Evolutionary conservation across 2,888 invertebrate species (phyloP).

Genomic region (Sthenelais limicola): DNA sequence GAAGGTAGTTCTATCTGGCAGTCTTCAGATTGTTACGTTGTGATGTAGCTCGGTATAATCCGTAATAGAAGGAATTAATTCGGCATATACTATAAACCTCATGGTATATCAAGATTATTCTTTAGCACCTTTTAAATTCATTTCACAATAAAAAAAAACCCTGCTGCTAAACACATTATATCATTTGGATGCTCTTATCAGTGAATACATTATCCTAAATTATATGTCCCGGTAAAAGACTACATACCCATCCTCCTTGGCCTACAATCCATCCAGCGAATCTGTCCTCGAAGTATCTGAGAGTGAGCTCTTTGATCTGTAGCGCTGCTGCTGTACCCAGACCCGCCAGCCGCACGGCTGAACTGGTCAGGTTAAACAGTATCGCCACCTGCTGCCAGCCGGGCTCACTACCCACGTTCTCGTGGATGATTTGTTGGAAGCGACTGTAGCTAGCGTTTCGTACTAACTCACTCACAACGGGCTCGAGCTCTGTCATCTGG

Average conservation of each 20-base stretch:
- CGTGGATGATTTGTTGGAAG: constrained; percentile 62
- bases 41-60: too few relatives aligned
- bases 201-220: not conserved
- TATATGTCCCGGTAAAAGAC: not conserved
- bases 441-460: constrained; percentile 62
- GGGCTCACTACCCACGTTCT: constrained; percentile 59
- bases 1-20: too few relatives aligned
- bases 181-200: too few relatives aligned
- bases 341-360: constrained; percentile 63
- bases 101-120: too few relatives aligned
- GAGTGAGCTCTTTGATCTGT: constrained; percentile 66
- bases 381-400: constrained; percentile 68
- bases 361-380: constrained; percentile 65
- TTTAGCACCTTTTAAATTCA: too few relatives aligned
- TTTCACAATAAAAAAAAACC: too few relatives aligned
- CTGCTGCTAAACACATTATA: too few relatives aligned
- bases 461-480: constrained; percentile 53
- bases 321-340: constrained; percentile 61
- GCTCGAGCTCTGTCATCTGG: constrained; percentile 45
- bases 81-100: too few relatives aligned
- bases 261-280: constrained; percentile 70
- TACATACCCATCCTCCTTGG: constrained; percentile 70
- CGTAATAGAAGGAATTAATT: too few relatives aligned
- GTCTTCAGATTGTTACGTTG: too few relatives aligned
- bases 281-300: constrained; percentile 67